Evolutionary conservation across 2,797 vertebrate genomes (phyloP).

Genomic region (Etheostoma perlongum): DNA sequence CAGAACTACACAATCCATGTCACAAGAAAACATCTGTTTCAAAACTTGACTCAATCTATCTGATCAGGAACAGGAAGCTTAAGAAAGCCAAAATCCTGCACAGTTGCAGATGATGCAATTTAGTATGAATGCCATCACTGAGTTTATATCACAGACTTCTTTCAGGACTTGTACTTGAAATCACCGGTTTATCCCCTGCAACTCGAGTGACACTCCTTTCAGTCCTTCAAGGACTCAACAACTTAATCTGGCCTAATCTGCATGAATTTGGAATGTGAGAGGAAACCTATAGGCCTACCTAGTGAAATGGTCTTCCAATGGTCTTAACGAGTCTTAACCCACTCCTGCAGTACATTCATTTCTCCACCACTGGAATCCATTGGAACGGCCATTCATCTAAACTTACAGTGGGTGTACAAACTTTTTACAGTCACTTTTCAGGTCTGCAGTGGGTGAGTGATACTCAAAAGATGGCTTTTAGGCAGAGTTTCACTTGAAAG

Average conservation of each 20-base stretch:
- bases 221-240: no score
- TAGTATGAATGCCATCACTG: no score
- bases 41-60: conserved; percentile 11
- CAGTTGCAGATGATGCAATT: conserved; percentile 2
- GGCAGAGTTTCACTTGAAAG: conserved; percentile 28
- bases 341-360: not conserved
- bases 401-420: conserved; percentile 5
- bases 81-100: not conserved
- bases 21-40: not conserved
- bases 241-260: not conserved
- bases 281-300: not conserved
- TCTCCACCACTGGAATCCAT: not conserved
- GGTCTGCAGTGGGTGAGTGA: not conserved
- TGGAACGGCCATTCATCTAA: not conserved
- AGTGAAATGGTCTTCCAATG: not conserved
- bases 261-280: not conserved
- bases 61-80: conserved; percentile 10
- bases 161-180: not conserved
- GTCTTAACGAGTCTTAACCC: not conserved
- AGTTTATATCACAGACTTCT: not conserved
- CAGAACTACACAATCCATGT: not conserved
- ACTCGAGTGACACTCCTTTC: not conserved
- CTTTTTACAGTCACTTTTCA: conserved; percentile 6
- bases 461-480: not conserved
- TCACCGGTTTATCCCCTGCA: no score